A percentile compares a stretch with the other conserved stretches of the same genome.
Evolutionary conservation across 92 coral and sea anemone species (phyloP).

Genomic region (Porites divaricata): DNA sequence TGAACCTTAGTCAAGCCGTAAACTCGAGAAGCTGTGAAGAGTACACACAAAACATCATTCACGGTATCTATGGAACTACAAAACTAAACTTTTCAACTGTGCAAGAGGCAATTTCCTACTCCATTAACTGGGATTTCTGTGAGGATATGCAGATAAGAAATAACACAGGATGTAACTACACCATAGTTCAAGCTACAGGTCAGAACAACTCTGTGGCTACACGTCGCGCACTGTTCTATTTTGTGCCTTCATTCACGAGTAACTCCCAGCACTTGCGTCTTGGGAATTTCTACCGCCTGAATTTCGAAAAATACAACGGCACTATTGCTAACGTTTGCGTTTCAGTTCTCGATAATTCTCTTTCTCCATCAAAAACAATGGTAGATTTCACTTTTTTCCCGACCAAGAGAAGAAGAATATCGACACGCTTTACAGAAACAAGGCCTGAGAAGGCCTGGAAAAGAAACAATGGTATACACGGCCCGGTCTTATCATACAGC

Average conservation of each 20-base stretch:
- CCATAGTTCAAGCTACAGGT: not conserved
- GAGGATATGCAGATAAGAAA: conserved; percentile 9
- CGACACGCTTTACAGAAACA: no score
- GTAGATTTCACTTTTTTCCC: not conserved
- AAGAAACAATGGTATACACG: not conserved
- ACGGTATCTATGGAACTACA: conserved; percentile 14
- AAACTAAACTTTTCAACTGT: not conserved
- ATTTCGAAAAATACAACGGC: not conserved
- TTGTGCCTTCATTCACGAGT: conserved; percentile 9
- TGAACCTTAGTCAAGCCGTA: not conserved
- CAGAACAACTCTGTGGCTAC: conserved; percentile 1
- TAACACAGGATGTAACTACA: conserved; percentile 29
- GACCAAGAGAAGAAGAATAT: not conserved
- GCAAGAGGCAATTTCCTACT: not conserved
- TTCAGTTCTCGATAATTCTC: not conserved
- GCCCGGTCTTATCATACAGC: no score
- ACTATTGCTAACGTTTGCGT: not conserved
- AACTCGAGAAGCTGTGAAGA: conserved; percentile 5
- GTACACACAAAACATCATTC: conserved; percentile 10
- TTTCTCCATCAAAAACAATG: not conserved
- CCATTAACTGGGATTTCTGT: conserved; percentile 26
- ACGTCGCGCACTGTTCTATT: not conserved
- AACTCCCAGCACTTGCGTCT: conserved; percentile 15
- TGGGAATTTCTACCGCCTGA: conserved; percentile 9
- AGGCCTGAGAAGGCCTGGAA: not conserved